These are phyloP conservation scores for Spinus pinus DNA, from an alignment of 2,797 vertebrate genomes.

Conservation along the genomic window DNA sequence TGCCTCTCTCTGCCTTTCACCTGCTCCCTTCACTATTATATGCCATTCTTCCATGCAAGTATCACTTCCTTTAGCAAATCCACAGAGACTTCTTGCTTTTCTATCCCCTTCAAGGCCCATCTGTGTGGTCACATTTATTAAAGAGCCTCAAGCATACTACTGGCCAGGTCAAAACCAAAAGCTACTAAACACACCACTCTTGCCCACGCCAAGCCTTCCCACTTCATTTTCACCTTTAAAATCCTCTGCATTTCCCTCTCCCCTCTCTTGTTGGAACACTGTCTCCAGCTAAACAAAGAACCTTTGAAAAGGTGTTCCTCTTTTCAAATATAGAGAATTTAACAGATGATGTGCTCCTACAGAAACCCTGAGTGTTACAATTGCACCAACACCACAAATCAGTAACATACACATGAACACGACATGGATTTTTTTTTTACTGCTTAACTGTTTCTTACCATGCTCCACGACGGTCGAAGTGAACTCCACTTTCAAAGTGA, in stretches of 20 bases:
- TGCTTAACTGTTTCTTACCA: constrained; percentile 75
- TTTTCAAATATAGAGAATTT: background rate
- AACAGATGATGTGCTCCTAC: background rate
- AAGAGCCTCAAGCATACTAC: background rate
- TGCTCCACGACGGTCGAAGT: constrained; percentile 91
- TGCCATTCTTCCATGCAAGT: background rate
- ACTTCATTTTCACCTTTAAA: background rate
- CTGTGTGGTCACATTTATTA: background rate
- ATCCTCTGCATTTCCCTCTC: background rate
- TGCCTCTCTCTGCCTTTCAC: background rate
- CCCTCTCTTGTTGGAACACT: background rate
- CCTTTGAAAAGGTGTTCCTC: background rate
- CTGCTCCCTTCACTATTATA: background rate
- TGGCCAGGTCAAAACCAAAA: fast-evolving
- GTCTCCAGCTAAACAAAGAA: background rate
- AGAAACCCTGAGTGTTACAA: background rate
- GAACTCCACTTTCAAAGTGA: constrained; percentile 92
- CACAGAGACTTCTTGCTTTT: background rate
- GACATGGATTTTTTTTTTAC: background rate
- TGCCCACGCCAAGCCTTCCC: background rate
- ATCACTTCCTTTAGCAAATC: background rate
- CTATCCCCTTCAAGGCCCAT: background rate
- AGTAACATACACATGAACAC: background rate
- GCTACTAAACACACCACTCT: background rate
- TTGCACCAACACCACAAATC: background rate